A percentile compares a stretch with the other conserved stretches of the same genome.
Conservation (phyloP, 2,888 invertebrate genomes). For the Trissonchulus sp. region DNA sequence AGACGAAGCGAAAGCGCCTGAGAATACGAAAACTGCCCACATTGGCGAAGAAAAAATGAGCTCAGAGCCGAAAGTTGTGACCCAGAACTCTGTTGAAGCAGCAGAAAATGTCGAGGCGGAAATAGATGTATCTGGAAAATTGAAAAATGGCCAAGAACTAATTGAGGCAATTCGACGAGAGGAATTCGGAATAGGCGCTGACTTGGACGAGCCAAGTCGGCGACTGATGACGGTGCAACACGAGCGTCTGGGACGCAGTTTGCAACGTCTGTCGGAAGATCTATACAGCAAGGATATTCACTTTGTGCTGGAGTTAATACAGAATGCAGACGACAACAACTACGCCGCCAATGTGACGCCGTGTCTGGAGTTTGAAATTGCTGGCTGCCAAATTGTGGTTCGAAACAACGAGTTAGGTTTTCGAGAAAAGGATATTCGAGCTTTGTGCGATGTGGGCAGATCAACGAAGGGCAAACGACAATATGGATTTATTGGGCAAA, state of each 20-base stretch:
- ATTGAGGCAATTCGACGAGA: slow-evolving; percentile 50
- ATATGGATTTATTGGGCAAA: slow-evolving; percentile 22
- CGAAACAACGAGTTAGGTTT: slow-evolving; percentile 11
- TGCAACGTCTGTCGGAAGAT: slow-evolving; percentile 45
- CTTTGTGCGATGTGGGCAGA: slow-evolving; percentile 11
- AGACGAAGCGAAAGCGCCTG: not conserved
- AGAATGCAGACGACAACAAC: slow-evolving; percentile 55
- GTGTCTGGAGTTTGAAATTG: not conserved
- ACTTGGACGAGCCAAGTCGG: slow-evolving; percentile 49
- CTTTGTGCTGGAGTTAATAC: slow-evolving; percentile 54
- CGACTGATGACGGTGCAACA: slow-evolving; percentile 38
- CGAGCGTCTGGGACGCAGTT: slow-evolving; percentile 48
- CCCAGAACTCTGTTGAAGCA: not conserved
- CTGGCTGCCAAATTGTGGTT: not conserved
- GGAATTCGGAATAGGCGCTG: slow-evolving; percentile 53
- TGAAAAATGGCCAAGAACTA: not conserved
- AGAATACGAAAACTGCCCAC: not conserved
- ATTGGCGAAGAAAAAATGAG: not conserved
- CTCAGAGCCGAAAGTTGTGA: not conserved
- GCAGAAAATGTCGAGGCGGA: not conserved
- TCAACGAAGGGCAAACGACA: slow-evolving; percentile 17
- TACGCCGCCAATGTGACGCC: slow-evolving; percentile 39
- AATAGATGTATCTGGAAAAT: no score
- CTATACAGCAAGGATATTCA: slow-evolving; percentile 53
- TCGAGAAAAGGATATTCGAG: slow-evolving; percentile 14